Base-by-base conservation (phyloP, 2,888 invertebrate species). In the Crocallis elinguaria region DNA sequence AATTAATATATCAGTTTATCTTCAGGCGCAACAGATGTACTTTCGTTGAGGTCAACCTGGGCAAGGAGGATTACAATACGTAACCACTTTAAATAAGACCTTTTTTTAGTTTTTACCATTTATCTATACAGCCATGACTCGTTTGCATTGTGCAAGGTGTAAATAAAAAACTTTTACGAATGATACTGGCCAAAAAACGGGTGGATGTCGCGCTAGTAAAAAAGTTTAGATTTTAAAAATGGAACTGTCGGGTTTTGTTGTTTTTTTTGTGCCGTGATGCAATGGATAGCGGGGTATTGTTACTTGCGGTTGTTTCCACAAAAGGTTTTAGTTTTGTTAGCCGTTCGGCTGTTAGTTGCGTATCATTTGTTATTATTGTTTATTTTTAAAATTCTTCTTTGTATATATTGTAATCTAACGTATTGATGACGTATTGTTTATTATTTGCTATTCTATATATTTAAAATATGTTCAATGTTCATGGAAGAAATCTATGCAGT, bases 71-170 rank as follows among this genome's bases (percentile, higher is more conserved):
- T 25, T n/a, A 14, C 14, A 16, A 30, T 76, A 71, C 75, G 73
- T 70, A 77, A 73, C 75, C 75, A 80, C 75, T 79, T 66, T 75
- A 81, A 82, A 81, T 82, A 77, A 77, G 77, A 77, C 11, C 66
- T 64, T 66, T 79, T 83, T 84, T 84, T 79, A 71, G 39, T 45
- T 61, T 73, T 73, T 80, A 84, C 80, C 77, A 83, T 87, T 84
- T 88, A 86, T 87, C 82, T 84, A 69, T 77, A 75, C 71, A 77
- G 82, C 79, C 87, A 84, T 83, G 84, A 84, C 85, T 73, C 80
- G 75, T 69, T n/a, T 73, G 82, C 81, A 85, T 85, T 86, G 88
- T 88, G 68, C 77, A 72, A 62, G 67, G 73, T 76, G 82, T 82
- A 84, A 84, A 86, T 82, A 64, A 60, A 65, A 79, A 77, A 69